phyloP scores from a whole-genome alignment of 2,113 vertebrate species.

The Larimichthys polyactis region DNA sequence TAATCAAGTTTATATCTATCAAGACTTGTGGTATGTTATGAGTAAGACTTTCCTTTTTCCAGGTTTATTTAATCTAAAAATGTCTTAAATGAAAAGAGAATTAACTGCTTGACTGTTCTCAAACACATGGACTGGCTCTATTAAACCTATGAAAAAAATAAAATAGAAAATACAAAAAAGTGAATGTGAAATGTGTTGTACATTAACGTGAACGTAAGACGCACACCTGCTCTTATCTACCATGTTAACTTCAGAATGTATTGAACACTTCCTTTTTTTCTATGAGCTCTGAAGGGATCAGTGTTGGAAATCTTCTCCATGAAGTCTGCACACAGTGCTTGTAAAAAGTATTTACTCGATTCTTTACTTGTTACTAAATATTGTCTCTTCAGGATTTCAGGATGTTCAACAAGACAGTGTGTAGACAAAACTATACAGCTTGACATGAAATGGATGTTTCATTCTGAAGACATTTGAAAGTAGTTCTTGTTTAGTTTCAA shows the following conservation, averaged over 20 bases:
- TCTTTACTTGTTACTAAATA: neutral
- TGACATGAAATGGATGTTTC: neutral
- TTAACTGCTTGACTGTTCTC: too few species aligned
- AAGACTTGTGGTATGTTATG: neutral
- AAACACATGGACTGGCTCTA: too few species aligned
- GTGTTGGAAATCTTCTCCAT: neutral
- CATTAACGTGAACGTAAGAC: neutral
- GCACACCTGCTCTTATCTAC: neutral
- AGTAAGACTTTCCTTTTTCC: too few species aligned
- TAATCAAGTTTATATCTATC: neutral
- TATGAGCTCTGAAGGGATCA: neutral
- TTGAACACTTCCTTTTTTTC: neutral
- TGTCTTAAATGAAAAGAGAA: too few species aligned
- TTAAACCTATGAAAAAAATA: too few species aligned
- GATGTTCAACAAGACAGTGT: neutral
- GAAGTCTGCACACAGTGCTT: neutral
- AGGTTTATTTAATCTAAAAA: too few species aligned
- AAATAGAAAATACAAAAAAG: neutral
- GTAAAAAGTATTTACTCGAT: neutral
- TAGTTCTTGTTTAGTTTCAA: conserved; percentile 24
- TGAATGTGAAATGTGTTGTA: neutral
- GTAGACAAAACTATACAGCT: neutral
- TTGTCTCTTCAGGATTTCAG: neutral
- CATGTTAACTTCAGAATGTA: neutral
- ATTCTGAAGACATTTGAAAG: conserved; percentile 28